Percentiles rank a stretch among this genome's conserved stretches.
These are phyloP conservation scores for Onychomys arenicola DNA, from an alignment of 2,797 vertebrate genomes.

Conservation along the genomic window DNA sequence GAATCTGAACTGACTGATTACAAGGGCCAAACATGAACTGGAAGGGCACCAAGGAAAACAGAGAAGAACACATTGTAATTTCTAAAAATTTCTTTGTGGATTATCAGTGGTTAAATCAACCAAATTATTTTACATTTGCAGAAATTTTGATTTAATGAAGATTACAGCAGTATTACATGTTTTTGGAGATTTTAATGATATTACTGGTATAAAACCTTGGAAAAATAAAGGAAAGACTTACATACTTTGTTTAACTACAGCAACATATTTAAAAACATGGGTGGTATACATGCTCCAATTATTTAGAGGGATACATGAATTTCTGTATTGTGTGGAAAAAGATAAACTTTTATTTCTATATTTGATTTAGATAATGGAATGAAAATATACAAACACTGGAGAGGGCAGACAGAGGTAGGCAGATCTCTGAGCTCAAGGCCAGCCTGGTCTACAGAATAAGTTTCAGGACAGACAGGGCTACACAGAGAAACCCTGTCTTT, in stretches of 20 bases:
- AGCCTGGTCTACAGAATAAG: too few relatives aligned
- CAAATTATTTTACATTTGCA: not conserved
- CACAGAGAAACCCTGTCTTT: too few relatives aligned
- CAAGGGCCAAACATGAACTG: not conserved
- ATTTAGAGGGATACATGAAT: not conserved
- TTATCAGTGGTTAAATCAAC: not conserved
- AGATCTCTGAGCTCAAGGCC: too few relatives aligned
- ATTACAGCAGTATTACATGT: not conserved
- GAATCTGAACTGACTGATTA: not conserved
- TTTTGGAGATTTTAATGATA: not conserved
- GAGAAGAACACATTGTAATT: not conserved
- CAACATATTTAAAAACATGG: not conserved
- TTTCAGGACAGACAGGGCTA: too few relatives aligned
- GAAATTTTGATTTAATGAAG: not conserved
- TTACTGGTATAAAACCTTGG: not conserved
- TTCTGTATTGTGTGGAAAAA: not conserved
- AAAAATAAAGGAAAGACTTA: not conserved
- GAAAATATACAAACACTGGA: too few relatives aligned
- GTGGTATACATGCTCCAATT: not conserved
- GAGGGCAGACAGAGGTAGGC: too few relatives aligned
- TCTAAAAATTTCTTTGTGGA: not conserved
- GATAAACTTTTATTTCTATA: not conserved
- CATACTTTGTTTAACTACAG: not conserved
- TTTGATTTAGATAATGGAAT: not conserved
- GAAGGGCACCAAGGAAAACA: too few relatives aligned